Evolutionary conservation across 35 echinoderm and acorn worm genomes (phyloP).

Genomic region (Holothuria glaberrima): DNA sequence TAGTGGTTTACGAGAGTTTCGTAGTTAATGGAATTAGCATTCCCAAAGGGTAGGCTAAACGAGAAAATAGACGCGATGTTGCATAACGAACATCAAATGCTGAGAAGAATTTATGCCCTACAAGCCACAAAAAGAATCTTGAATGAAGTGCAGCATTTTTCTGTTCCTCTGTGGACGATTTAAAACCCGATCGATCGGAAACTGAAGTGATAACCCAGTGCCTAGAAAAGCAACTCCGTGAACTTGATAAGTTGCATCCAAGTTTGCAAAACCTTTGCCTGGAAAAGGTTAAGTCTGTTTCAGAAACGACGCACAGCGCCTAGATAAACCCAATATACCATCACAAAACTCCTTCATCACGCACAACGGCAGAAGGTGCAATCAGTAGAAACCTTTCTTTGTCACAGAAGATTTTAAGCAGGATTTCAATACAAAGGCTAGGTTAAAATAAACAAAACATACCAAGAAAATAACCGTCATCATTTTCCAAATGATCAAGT

Average conservation of each 20-base stretch:
- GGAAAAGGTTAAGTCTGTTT: background rate
- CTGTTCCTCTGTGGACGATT: background rate
- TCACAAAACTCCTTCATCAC: no score
- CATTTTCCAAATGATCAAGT: constrained; percentile 10
- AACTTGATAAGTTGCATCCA: constrained; percentile 35
- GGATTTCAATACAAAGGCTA: constrained; percentile 3
- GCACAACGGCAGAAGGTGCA: background rate
- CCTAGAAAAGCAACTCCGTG: background rate
- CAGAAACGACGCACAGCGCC: no score
- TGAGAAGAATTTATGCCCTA: background rate
- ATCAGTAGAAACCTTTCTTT: background rate
- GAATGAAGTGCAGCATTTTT: constrained; percentile 28
- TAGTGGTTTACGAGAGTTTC: background rate
- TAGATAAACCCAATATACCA: no score
- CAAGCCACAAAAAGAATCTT: constrained; percentile 36
- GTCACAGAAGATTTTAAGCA: constrained; percentile 49
- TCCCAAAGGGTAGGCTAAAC: constrained; percentile 21
- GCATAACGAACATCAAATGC: constrained; percentile 3
- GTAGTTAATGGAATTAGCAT: background rate
- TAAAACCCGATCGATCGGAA: no score
- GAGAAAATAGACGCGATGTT: no score
- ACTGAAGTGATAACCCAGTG: background rate
- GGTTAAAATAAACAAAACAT: constrained; percentile 5
- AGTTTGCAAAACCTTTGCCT: background rate
- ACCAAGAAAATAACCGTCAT: constrained; percentile 7